These are phyloP conservation scores for Paradoxurus hermaphroditus DNA, from an alignment of 2,113 vertebrate species.

Conservation along the genomic window DNA sequence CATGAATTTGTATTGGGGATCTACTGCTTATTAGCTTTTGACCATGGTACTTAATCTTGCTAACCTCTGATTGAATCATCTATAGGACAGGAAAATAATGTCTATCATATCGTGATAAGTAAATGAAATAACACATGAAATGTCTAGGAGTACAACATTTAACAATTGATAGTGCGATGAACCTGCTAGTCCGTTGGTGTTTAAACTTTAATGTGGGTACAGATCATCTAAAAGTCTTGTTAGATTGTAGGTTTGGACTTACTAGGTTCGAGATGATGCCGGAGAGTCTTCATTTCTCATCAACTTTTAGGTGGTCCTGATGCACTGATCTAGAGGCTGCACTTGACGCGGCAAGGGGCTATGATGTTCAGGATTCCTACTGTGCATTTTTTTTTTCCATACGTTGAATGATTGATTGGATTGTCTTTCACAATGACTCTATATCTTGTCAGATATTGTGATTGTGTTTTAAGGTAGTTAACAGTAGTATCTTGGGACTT, in stretches of 20 bases:
- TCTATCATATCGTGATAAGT: neutral
- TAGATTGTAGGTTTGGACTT: neutral
- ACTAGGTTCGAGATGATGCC: neutral
- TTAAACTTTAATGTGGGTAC: neutral
- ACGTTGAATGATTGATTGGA: neutral
- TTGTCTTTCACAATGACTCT: neutral
- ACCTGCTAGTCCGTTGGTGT: neutral
- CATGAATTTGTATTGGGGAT: neutral
- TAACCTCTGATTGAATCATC: neutral
- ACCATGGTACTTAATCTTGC: neutral
- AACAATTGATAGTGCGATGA: neutral
- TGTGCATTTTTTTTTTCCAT: neutral
- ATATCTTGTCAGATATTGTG: neutral
- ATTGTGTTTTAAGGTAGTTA: neutral
- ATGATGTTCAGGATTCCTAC: neutral
- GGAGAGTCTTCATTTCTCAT: neutral
- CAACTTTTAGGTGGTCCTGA: neutral
- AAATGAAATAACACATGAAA: neutral
- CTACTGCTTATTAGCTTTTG: neutral
- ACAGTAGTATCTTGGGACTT: neutral
- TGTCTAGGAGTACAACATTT: neutral
- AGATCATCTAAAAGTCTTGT: neutral
- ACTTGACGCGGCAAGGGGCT: neutral
- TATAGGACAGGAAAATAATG: neutral
- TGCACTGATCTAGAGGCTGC: neutral